Percentiles rank a stretch among this genome's conserved stretches.
Conservation (phyloP, 2,888 invertebrate species). For the Stenotaenia linearis region DNA sequence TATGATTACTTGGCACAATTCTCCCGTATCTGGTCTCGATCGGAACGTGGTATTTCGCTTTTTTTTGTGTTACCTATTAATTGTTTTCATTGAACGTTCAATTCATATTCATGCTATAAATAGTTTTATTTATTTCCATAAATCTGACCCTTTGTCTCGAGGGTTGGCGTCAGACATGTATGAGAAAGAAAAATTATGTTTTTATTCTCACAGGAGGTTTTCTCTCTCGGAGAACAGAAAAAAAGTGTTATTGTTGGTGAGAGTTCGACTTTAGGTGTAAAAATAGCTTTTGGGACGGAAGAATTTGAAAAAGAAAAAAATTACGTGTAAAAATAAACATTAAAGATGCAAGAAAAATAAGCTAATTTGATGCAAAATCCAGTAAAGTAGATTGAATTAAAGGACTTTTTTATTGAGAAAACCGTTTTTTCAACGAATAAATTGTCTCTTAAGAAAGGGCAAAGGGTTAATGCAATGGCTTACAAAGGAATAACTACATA, state of each 20-base stretch:
- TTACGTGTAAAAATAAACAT: background rate
- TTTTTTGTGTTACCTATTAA: background rate
- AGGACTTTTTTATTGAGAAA: no score
- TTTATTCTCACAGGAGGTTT: conserved; percentile 3
- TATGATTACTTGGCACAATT: conserved; percentile 5
- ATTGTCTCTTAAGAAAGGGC: no score
- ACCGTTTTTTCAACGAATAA: no score
- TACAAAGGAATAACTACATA: background rate
- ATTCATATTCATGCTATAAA: background rate
- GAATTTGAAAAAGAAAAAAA: background rate
- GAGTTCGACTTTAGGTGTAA: background rate
- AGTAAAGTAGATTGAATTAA: no score
- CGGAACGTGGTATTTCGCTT: background rate
- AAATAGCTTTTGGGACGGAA: background rate
- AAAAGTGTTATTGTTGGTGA: background rate
- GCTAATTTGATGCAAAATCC: no score
- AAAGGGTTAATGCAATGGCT: no score
- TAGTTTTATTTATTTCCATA: background rate
- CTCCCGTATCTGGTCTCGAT: background rate
- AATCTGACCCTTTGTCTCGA: background rate
- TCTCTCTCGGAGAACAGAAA: background rate
- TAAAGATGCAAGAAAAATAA: background rate
- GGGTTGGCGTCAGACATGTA: conserved; percentile 2
- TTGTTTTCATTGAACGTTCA: background rate
- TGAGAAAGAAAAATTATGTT: conserved; percentile 5